phyloP scores from a whole-genome alignment of 2,888 invertebrate species.

The Taphrorychus bicolor region DNA sequence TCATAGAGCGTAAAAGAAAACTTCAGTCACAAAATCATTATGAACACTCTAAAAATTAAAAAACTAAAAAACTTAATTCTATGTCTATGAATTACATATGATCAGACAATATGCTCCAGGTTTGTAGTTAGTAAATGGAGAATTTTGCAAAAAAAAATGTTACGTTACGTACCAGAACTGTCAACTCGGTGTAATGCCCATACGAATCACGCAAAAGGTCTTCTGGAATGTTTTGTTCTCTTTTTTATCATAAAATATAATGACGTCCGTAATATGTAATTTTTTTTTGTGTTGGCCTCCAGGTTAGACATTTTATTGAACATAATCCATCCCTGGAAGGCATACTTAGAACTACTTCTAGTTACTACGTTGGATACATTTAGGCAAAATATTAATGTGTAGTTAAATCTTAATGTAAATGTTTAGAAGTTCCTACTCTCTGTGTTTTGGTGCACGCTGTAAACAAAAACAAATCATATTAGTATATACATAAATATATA shows the following conservation, averaged over 20 bases:
- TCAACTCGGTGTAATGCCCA: constrained; percentile 40
- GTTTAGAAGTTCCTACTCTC: constrained; percentile 66
- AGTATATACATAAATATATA: constrained; percentile 9
- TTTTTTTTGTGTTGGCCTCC: constrained; percentile 9
- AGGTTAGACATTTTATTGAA: constrained; percentile 1
- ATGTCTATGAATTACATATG: not conserved
- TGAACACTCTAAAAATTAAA: constrained; percentile 22
- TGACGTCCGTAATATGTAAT: not conserved
- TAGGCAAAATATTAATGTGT: constrained; percentile 3
- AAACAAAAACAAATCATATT: constrained; percentile 50
- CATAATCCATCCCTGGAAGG: not conserved
- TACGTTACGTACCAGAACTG: not conserved
- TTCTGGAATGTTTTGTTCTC: constrained; percentile 44
- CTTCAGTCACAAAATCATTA: constrained; percentile 24
- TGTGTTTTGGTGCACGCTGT: constrained; percentile 72
- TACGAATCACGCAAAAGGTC: constrained; percentile 28
- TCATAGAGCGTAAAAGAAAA: constrained; percentile 9
- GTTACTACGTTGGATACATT: constrained; percentile 6
- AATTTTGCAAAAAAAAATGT: constrained; percentile 1
- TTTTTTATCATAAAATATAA: not conserved
- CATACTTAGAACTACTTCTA: not conserved
- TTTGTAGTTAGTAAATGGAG: not conserved
- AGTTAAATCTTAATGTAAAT: constrained; percentile 5
- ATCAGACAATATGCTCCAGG: not conserved
- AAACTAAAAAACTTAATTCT: not conserved